Percentiles rank a stretch among this genome's conserved stretches.
Evolutionary conservation across 2,797 vertebrate genomes (phyloP).

Genomic region (Hippocampus kuda): DNA sequence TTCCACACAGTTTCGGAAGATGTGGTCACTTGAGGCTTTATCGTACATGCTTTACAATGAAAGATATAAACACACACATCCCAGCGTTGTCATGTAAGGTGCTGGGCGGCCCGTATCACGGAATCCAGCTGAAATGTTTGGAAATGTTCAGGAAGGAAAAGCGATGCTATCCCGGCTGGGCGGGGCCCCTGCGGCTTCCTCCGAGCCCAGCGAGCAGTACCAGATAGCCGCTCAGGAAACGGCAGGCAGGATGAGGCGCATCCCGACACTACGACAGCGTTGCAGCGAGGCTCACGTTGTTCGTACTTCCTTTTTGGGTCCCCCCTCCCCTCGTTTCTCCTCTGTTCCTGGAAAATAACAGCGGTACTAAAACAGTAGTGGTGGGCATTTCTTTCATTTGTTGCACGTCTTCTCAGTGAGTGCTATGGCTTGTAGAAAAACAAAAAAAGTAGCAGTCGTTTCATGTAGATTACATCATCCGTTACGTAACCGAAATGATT

Average conservation of each 20-base stretch:
- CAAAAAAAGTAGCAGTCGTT: not conserved
- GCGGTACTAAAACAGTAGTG: not conserved
- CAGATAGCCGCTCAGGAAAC: constrained; percentile 65
- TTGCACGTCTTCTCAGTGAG: not conserved
- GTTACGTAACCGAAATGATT: constrained; percentile 4
- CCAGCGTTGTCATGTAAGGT: constrained; percentile 39
- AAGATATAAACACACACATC: not conserved
- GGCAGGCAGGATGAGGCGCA: constrained; percentile 64
- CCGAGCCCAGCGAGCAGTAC: constrained; percentile 44
- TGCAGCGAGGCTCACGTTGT: not conserved
- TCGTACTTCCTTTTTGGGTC: not conserved
- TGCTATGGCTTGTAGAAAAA: not conserved
- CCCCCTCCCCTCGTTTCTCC: no score
- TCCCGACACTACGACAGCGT: constrained; percentile 44
- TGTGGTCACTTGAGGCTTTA: constrained; percentile 2
- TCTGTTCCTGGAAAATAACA: not conserved
- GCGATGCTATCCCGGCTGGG: constrained; percentile 62
- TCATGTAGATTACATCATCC: not conserved
- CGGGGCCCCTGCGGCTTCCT: constrained; percentile 56
- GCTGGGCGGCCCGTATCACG: constrained; percentile 41
- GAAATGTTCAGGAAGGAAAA: constrained; percentile 67
- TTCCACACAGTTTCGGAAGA: constrained; percentile 31
- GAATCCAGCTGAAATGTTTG: constrained; percentile 48
- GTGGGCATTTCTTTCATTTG: not conserved
- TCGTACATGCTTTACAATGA: not conserved